phyloP scores from a whole-genome alignment of 2,113 vertebrate species.

The Myiozetetes cayanensis region DNA sequence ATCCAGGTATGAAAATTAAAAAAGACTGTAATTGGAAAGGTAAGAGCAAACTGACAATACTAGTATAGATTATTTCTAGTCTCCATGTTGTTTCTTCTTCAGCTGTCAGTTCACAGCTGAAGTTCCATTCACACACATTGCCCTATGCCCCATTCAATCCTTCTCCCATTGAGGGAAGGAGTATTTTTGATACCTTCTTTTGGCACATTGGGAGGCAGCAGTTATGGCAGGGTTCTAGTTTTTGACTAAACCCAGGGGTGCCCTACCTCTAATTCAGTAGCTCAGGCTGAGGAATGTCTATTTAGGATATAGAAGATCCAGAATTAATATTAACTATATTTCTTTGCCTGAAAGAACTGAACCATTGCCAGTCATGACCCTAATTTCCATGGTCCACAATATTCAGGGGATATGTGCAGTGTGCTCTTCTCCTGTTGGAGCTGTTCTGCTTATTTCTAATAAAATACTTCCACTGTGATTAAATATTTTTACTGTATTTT shows the following conservation, averaged over 20 bases:
- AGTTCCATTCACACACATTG: not conserved
- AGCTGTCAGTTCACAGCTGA: not conserved
- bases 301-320: not conserved
- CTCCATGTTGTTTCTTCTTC: not conserved
- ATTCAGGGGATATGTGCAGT: not conserved
- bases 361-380: not conserved
- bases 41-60: not conserved
- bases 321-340: not conserved
- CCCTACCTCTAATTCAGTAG: not conserved
- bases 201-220: fast-evolving
- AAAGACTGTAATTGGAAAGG: not conserved
- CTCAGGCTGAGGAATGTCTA: not conserved
- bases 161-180: not conserved
- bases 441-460: not conserved
- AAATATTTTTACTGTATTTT: not conserved
- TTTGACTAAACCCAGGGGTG: not conserved
- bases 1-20: not conserved
- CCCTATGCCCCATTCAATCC: not conserved
- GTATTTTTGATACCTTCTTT: not conserved
- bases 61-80: not conserved
- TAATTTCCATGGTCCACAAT: not conserved
- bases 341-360: not conserved
- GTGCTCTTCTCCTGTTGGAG: fast-evolving
- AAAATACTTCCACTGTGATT: not conserved
- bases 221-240: not conserved